Base-by-base conservation (phyloP, 2,113 vertebrate genomes). In the Struthio camelus region DNA sequence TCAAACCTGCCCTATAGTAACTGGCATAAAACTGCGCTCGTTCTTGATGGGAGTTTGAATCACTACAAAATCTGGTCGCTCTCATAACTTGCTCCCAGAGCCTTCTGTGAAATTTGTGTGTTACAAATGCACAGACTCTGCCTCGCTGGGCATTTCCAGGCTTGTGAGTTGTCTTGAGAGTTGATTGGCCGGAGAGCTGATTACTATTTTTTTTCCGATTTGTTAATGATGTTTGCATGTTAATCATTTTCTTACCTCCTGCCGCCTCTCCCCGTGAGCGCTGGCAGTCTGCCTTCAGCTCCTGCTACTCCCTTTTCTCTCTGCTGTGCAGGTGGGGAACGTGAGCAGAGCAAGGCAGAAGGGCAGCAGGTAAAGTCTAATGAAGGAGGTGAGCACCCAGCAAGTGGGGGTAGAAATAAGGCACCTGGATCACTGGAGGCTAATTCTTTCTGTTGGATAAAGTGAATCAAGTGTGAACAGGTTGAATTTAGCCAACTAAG, bases 311-410 rank as follows among this genome's bases (percentile, higher is more conserved):
- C 50, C 17, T 51, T 88, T 50, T 12, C 40, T 80, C 30, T 48
- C 23, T n/a, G 19, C 10, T 65, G 7, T 0, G 0, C 22, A 25
- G 7, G 10, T 61, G 9, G 20, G 9, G 14, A 86, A 56, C 25
- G 25, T 25, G 77, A 76, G 38, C 38, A 65, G 20, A 86, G 6
- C 14, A 54, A 56, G 9, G 6, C 1, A 1, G 28, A 5, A 14
- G 30, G 54, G 28, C 54, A 58, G 16, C 54, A 7, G 54, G 2
- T 12, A 44, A 90, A 82, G 59, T 4, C 3, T 62, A 14, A 13
- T 40, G n/a, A 34, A 71, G 27, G 20, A 85, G 22, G 14, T 54
- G n/a, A 27, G 7, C 3, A 46, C 5, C 24, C 25, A 48, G 48
- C 8, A 71, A 82, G 0, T 0, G 0, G 8, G 32, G 42, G 15